These are phyloP conservation scores for Caenorhabditis uteleia DNA, from an alignment of 2,888 invertebrate species.

Conservation along the genomic window DNA sequence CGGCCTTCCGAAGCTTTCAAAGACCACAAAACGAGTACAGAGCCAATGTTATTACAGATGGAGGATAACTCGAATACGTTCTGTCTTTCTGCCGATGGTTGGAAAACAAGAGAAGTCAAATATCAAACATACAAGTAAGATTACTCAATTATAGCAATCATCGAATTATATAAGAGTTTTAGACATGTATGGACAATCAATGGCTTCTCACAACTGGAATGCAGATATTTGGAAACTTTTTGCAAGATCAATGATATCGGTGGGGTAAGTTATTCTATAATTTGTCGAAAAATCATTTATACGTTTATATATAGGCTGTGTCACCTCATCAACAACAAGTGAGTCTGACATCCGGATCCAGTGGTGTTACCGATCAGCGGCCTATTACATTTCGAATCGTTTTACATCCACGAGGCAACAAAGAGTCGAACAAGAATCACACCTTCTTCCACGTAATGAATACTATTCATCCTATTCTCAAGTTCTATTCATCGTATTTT, in stretches of 20 bases:
- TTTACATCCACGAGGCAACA: constrained; percentile 69
- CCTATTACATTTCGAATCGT: constrained; percentile 64
- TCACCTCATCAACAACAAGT: constrained; percentile 7
- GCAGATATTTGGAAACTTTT: constrained; percentile 67
- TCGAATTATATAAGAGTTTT: too few relatives aligned
- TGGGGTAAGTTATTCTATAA: too few relatives aligned
- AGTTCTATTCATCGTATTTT: too few relatives aligned
- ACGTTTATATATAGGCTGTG: too few relatives aligned
- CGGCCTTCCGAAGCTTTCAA: too few relatives aligned
- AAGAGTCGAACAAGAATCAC: constrained; percentile 69
- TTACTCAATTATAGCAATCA: not conserved
- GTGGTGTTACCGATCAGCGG: constrained; percentile 27
- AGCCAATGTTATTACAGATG: too few relatives aligned
- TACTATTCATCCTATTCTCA: not conserved
- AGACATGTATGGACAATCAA: constrained; percentile 67
- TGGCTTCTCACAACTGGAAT: constrained; percentile 68
- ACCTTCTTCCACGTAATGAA: constrained; percentile 67
- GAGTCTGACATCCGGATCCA: constrained; percentile 27
- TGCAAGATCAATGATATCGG: constrained; percentile 58
- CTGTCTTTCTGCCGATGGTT: constrained; percentile 61
- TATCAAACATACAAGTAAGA: constrained; percentile 42
- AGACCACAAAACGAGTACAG: too few relatives aligned
- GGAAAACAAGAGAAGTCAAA: constrained; percentile 60
- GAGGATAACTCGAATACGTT: too few relatives aligned
- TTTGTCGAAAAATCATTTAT: too few relatives aligned